Evolutionary conservation across 2,888 invertebrate genomes (phyloP), one percentile per base, ranked within the genome.

Genomic region (Drosophila paramelanica): DNA sequence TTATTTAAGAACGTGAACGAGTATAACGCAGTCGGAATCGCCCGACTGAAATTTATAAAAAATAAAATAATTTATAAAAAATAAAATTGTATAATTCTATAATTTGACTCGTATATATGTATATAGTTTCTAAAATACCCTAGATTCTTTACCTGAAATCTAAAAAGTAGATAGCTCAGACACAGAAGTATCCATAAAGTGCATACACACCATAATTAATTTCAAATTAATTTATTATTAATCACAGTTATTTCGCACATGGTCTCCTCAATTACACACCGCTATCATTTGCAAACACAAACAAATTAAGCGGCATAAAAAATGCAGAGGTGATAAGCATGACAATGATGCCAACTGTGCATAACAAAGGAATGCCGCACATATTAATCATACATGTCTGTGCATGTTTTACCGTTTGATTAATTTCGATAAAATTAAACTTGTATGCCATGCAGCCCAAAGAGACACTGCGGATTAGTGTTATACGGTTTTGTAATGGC

Each of bases 161-260:
- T 33, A 8, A n/a, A 53, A 6, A 20, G 6, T 33, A 20, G 25
- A 10, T 13, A 31, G 17, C 4, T 0, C 20, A 20, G 42, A 38
- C 13, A 25, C 41, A 33, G 41, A n/a, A 41, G 39, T 17, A 14
- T 38, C 10, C n/a, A 36, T 6, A 20, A 14, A 38, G 20, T 4
- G 10, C n/a, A 43, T 23, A 8, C 25, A 50, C 20, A 56, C 43
- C 50, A 27, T 66, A 69, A 87, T 87, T 81, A 68, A 88, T 83
- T 73, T 61, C 52, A 70, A 69, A 67, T 76, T 80, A 84, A 88
- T 84, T 72, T 76, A 68, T 59, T 73, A 78, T 84, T 83, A 81
- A 84, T 87, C 56, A 51, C 52, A 41, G 13, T 41, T 39, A 71
- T 66, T 56, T 43, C 33, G 10, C 47, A 52, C 43, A 47, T 31